These are phyloP conservation scores for Clavelina lepadiformis DNA, from an alignment of 23 tunicate genomes.

Conservation along the genomic window DNA sequence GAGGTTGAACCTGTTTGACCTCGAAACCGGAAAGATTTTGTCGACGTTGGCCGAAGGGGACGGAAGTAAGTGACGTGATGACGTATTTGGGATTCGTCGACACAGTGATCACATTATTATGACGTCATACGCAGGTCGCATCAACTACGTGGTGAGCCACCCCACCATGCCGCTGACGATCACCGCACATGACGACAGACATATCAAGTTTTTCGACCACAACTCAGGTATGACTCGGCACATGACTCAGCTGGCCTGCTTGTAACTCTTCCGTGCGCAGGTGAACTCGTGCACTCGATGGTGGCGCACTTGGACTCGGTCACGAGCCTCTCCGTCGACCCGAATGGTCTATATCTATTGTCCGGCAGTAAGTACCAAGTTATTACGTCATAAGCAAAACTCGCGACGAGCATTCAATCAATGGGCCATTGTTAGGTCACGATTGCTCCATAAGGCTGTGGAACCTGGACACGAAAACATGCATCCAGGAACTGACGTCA, in stretches of 20 bases:
- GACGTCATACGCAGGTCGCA: conserved; percentile 36
- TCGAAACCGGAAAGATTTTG: conserved; percentile 56
- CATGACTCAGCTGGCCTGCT: too few relatives aligned
- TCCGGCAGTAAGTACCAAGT: conserved; percentile 81
- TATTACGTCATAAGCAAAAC: conserved; percentile 38
- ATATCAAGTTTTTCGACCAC: conserved; percentile 85
- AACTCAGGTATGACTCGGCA: conserved; percentile 48
- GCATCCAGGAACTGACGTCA: conserved; percentile 92
- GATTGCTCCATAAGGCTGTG: conserved; percentile 85
- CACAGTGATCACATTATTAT: neutral
- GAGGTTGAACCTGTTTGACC: conserved; percentile 43
- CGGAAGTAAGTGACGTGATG: conserved; percentile 31
- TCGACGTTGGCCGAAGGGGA: conserved; percentile 46
- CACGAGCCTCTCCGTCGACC: conserved; percentile 83
- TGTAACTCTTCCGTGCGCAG: conserved; percentile 16
- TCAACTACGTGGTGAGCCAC: conserved; percentile 80
- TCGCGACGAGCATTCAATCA: neutral
- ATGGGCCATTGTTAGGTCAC: conserved; percentile 34
- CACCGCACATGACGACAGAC: conserved; percentile 93
- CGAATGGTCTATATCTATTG: conserved; percentile 85
- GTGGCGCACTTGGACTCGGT: conserved; percentile 95
- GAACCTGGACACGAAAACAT: conserved; percentile 84
- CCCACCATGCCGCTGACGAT: conserved; percentile 89
- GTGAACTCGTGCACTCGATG: conserved; percentile 70
- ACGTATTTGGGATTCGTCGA: neutral